Percentiles rank a stretch among this genome's conserved stretches.
phyloP scores from a whole-genome alignment of 2,113 vertebrate genomes.

The Cranoglanis bouderius region DNA sequence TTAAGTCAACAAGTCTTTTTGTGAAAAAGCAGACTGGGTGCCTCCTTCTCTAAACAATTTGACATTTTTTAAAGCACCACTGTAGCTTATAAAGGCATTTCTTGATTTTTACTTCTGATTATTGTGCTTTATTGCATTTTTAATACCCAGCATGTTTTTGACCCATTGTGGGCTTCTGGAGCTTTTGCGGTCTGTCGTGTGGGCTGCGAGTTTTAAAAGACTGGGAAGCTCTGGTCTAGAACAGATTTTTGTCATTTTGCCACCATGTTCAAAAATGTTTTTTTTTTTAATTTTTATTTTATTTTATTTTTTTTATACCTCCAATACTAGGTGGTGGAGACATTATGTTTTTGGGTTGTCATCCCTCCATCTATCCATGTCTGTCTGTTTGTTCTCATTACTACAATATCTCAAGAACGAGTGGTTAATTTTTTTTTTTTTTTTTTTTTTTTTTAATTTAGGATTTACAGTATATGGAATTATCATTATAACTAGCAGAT shows the following conservation, averaged over 20 bases:
- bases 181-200: background rate
- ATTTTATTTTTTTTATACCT: background rate
- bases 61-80: background rate
- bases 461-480: background rate
- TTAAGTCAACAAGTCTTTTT: background rate
- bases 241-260: background rate
- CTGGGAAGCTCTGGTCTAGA: background rate
- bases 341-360: background rate
- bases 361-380: background rate
- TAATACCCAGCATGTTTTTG: background rate
- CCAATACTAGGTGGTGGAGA: background rate
- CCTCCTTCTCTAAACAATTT: background rate
- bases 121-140: background rate
- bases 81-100: background rate
- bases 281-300: too few relatives aligned
- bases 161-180: background rate
- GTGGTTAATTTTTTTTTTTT: background rate
- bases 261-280: background rate
- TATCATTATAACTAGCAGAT: background rate
- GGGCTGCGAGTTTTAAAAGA: background rate
- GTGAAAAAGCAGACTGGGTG: background rate
- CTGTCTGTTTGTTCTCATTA: background rate
- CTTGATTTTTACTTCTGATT: background rate
- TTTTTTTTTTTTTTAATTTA: background rate
- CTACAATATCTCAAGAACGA: background rate